Conservation (phyloP, 1,140 invertebrate species). For the Halictus rubicundus region DNA sequence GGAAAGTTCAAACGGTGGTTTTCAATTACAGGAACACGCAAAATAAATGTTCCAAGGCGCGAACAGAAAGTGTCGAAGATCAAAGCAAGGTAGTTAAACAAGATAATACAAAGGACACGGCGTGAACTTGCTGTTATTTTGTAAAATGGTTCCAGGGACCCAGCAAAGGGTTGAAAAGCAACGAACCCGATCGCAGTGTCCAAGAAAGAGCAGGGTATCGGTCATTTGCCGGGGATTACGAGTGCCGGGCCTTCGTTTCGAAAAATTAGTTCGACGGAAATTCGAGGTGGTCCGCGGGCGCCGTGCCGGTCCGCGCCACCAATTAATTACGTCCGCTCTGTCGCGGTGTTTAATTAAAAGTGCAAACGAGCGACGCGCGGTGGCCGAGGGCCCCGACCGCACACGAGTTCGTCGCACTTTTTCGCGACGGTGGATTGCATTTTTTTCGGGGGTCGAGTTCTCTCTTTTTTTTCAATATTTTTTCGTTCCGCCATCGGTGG, state of each 20-base stretch:
- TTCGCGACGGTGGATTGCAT: conserved; percentile 39
- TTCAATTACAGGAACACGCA: no score
- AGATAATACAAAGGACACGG: no score
- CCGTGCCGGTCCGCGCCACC: conserved; percentile 21
- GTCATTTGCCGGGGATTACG: neutral
- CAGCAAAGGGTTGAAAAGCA: no score
- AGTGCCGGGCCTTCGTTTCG: neutral
- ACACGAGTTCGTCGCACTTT: conserved; percentile 47
- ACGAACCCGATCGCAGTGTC: no score
- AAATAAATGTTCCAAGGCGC: no score
- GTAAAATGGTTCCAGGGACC: no score
- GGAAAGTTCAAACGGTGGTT: no score
- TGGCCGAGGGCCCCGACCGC: conserved; percentile 24
- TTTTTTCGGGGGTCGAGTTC: conserved; percentile 7
- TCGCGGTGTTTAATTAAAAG: conserved; percentile 66
- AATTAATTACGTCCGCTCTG: conserved; percentile 63
- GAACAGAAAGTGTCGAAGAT: no score
- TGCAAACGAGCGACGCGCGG: conserved; percentile 52
- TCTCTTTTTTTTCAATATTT: neutral
- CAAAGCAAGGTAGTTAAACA: no score
- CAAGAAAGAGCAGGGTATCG: no score
- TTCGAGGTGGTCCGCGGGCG: conserved; percentile 4
- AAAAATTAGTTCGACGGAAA: conserved; percentile 32
- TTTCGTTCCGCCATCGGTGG: neutral
- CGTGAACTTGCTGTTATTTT: no score